phyloP scores from a whole-genome alignment of 1,140 invertebrate species.

The Drosophila jambulina region DNA sequence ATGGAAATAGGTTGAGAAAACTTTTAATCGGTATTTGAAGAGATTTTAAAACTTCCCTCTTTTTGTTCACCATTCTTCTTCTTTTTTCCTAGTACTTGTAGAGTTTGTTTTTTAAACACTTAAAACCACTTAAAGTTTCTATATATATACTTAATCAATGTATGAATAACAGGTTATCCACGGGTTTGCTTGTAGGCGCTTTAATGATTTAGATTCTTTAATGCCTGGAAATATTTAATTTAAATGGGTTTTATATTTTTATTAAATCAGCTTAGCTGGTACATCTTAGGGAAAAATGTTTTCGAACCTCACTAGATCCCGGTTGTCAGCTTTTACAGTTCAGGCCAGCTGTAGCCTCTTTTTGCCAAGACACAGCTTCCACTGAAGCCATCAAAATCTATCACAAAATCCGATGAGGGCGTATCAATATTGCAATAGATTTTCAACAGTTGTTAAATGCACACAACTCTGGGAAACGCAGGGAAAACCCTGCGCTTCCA shows the following conservation, averaged over 20 bases:
- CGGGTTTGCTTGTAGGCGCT: no score
- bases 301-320: neutral
- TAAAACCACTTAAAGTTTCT: no score
- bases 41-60: neutral
- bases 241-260: no score
- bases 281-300: neutral
- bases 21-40: neutral
- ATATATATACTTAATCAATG: no score
- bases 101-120: neutral
- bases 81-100: neutral
- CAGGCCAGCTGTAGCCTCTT: neutral
- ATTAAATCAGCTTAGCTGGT: neutral
- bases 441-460: slow-evolving; percentile 79
- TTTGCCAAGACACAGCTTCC: neutral
- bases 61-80: neutral
- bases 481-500: slow-evolving; percentile 55
- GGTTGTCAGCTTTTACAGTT: neutral
- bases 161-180: no score
- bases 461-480: slow-evolving; percentile 30
- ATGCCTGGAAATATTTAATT: no score
- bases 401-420: slow-evolving; percentile 45
- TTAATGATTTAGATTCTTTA: no score
- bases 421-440: slow-evolving; percentile 79
- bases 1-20: neutral
- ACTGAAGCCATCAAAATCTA: neutral